These are phyloP conservation scores for Pristionchus maxplancki DNA, from an alignment of 2,888 invertebrate genomes.

Conservation along the genomic window DNA sequence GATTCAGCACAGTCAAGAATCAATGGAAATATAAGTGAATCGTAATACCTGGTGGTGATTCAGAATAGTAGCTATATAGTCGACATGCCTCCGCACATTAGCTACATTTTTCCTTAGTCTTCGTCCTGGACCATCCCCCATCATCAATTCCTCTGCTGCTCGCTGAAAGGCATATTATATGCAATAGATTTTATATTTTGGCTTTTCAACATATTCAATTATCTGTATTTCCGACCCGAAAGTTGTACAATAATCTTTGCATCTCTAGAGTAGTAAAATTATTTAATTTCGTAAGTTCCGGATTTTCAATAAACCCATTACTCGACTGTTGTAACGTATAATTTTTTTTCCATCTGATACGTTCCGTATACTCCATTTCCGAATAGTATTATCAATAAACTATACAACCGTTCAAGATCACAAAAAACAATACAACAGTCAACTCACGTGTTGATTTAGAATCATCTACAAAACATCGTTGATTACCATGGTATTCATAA, in stretches of 20 bases:
- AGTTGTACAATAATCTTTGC: too few species aligned
- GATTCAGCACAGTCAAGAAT: neutral
- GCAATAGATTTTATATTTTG: too few species aligned
- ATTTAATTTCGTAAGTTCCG: too few species aligned
- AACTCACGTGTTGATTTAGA: slow-evolving; percentile 40
- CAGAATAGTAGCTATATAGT: slow-evolving; percentile 75
- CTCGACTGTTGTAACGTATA: too few species aligned
- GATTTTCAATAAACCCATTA: too few species aligned
- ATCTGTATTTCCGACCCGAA: too few species aligned
- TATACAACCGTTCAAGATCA: neutral
- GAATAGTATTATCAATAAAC: neutral
- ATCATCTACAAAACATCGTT: slow-evolving; percentile 17
- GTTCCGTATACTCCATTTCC: too few species aligned
- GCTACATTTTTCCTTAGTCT: slow-evolving; percentile 76
- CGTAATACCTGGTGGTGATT: slow-evolving; percentile 72
- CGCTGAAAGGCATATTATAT: too few species aligned
- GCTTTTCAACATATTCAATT: too few species aligned
- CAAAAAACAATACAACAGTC: neutral
- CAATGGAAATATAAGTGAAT: too few species aligned
- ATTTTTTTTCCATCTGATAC: too few species aligned
- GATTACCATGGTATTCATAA: neutral
- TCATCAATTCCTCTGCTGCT: slow-evolving; percentile 53
- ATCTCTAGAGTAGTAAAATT: too few species aligned
- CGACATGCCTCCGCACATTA: slow-evolving; percentile 76
- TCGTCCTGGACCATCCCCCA: slow-evolving; percentile 72